Evolutionary conservation across 2,888 invertebrate species (phyloP), one percentile per base, ranked within the genome.

Genomic region (Eilema sororculum): DNA sequence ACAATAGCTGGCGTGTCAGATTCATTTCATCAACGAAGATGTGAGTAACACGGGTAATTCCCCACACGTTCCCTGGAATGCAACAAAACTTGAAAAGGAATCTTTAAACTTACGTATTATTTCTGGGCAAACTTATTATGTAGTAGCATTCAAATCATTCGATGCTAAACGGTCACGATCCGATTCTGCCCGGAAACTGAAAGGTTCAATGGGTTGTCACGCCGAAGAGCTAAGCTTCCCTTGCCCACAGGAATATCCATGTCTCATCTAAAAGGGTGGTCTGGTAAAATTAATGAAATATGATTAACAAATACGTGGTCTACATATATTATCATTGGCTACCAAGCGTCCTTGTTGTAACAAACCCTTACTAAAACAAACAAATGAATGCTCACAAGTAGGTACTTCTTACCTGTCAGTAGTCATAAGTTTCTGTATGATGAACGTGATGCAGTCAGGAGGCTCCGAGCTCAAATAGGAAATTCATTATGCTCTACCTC

Each of bases 401-500:
- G n/a, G n/a, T n/a, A 6, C 8, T 46, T 6, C 16, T 46, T 46
- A 6, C 20, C 20, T 20, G 6, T 1, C 20, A 20, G 20, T 20
- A 46, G 20, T 20, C 46, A 46, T 6, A 41, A 3, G 16, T 46
- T 46, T 46, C 46, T 46, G 20, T 46, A 20, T 16, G 6, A 52
- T 52, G 52, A n/a, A n/a, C 52, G 8, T 52, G 2, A 52, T n/a
- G n/a, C 52, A 52, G n/a, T n/a, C 52, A 9, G n/a, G 9, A n/a
- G 9, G 20, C 8, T 52, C 52, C 8, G 9, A 52, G 20, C 9
- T 52, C n/a, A 52, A 52, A 52, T 52, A 52, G 52, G 52, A 52
- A 52, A 52, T n/a, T n/a, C 52, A 52, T 52, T 52, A n/a, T 52
- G n/a, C 52, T 52, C 52, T 46, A 52, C 9, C n/a, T 52, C n/a